A percentile compares a stretch with the other conserved stretches of the same genome.
Evolutionary conservation across 2,888 invertebrate genomes (phyloP).

Genomic region (Chrysina gloriosa): DNA sequence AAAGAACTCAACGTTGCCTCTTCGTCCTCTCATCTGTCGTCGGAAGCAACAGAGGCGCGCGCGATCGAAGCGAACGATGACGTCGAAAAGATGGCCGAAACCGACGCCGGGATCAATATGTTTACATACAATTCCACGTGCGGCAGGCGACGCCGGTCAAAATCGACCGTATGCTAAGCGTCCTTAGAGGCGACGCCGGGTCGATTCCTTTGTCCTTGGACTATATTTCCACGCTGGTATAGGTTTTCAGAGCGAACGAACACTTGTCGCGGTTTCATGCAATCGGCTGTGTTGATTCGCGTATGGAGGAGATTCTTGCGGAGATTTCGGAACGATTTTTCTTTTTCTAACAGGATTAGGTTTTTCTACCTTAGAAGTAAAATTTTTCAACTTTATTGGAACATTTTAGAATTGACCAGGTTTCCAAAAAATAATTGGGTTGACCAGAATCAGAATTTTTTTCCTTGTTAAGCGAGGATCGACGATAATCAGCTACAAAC

Average conservation of each 20-base stretch:
- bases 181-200: constrained; percentile 58
- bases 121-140: constrained; percentile 57
- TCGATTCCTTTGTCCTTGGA: constrained; percentile 61
- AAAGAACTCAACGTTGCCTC: too few relatives aligned
- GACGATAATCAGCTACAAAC: too few relatives aligned
- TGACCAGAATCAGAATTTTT: too few relatives aligned
- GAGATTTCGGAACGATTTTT: too few relatives aligned
- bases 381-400: too few relatives aligned
- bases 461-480: too few relatives aligned
- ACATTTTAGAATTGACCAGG: too few relatives aligned
- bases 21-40: too few relatives aligned
- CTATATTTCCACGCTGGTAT: constrained; percentile 43
- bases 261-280: constrained; percentile 34
- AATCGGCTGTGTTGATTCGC: neutral
- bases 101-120: constrained; percentile 55
- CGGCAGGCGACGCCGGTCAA: constrained; percentile 22
- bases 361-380: too few relatives aligned
- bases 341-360: too few relatives aligned
- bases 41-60: neutral
- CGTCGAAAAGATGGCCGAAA: constrained; percentile 44
- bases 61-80: constrained; percentile 43
- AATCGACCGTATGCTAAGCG: constrained; percentile 46
- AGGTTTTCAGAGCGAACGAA: constrained; percentile 39
- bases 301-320: neutral
- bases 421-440: too few relatives aligned